Evolutionary conservation across 2,113 vertebrate genomes (phyloP).

Genomic region (Myiopsitta monachus): DNA sequence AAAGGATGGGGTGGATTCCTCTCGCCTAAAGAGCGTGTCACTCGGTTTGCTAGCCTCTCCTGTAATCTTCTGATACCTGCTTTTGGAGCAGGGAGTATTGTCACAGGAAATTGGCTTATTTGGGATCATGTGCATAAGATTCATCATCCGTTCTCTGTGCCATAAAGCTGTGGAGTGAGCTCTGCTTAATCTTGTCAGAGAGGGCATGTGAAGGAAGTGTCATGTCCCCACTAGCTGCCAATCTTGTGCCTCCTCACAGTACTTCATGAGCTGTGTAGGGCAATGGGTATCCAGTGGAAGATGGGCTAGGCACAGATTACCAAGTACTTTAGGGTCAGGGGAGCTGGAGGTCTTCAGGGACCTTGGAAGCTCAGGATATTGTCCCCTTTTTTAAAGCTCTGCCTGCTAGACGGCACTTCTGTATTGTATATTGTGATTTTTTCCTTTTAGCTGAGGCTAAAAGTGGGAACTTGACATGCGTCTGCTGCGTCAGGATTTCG

Average conservation of each 20-base stretch:
- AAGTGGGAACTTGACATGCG: not conserved
- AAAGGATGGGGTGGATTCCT: not conserved
- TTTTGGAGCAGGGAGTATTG: not conserved
- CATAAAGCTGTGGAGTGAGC: not conserved
- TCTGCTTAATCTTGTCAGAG: not conserved
- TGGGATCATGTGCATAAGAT: not conserved
- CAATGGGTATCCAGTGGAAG: not conserved
- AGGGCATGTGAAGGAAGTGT: not conserved
- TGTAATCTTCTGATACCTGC: not conserved
- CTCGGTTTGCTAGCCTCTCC: not conserved
- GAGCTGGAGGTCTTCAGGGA: not conserved
- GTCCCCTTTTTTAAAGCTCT: not conserved
- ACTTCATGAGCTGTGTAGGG: not conserved
- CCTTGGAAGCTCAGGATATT: not conserved
- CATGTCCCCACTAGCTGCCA: not conserved
- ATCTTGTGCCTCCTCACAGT: not conserved
- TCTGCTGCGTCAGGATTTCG: not conserved
- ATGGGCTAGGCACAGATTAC: not conserved
- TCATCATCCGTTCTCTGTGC: not conserved
- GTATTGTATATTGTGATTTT: not conserved
- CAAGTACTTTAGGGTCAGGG: not conserved
- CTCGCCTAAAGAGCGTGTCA: not conserved
- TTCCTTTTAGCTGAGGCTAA: constrained; percentile 3
- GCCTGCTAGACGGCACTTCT: not conserved
- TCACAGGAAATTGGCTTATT: not conserved